Conservation (phyloP, 2,888 invertebrate genomes). For the Tinea semifulvella region DNA sequence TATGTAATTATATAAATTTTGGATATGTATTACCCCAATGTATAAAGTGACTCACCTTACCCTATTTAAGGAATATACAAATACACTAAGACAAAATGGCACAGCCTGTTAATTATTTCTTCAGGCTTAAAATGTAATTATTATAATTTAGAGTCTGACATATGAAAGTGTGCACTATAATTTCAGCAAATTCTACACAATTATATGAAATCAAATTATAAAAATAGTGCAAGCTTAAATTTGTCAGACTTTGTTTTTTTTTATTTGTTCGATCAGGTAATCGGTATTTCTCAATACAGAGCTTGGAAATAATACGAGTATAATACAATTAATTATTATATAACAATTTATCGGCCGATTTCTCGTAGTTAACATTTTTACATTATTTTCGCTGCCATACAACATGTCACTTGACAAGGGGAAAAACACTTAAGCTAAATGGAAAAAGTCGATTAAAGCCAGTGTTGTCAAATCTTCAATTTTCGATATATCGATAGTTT, state of each 20-base stretch:
- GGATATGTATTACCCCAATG: neutral
- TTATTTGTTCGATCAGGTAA: slow-evolving; percentile 1
- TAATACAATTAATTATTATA: no score
- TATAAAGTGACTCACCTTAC: neutral
- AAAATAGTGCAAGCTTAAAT: slow-evolving; percentile 17
- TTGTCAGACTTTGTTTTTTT: slow-evolving; percentile 9
- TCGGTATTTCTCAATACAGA: slow-evolving; percentile 57
- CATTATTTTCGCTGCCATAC: no score
- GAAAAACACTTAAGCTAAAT: no score
- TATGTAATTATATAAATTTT: neutral
- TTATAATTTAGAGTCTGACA: no score
- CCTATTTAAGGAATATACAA: slow-evolving; percentile 23
- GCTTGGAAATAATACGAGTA: slow-evolving; percentile 13
- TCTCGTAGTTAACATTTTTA: no score
- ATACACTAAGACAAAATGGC: slow-evolving; percentile 42
- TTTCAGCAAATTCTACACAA: no score
- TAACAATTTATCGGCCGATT: no score
- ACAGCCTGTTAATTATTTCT: slow-evolving; percentile 34
- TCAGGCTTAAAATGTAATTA: slow-evolving; percentile 21
- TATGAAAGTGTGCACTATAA: no score
- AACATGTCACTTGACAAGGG: no score
- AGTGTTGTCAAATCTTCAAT: no score
- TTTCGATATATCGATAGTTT: no score
- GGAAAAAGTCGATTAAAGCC: no score
- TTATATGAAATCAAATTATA: slow-evolving; percentile 17